phyloP scores from a whole-genome alignment of 2,888 invertebrate genomes.

The Dryobotodes eremita region DNA sequence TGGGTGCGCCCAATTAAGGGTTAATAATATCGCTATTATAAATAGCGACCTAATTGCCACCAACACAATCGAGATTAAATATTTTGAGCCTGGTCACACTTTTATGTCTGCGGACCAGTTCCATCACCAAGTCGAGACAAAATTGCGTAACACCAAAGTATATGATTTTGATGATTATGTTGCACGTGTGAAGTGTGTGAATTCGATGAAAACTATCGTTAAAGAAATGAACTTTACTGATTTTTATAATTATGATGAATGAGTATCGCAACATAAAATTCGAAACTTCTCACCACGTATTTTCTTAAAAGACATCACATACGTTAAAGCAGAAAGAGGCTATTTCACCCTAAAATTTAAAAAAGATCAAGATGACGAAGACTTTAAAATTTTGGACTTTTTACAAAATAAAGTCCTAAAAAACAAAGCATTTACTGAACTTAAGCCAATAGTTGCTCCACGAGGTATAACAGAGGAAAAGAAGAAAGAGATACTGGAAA shows the following conservation, averaged over 20 bases:
- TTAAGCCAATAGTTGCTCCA: constrained; percentile 3
- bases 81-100: constrained; percentile 56
- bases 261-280: constrained; percentile 26
- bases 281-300: constrained; percentile 19
- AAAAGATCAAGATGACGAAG: constrained; percentile 12
- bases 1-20: too few species aligned
- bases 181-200: constrained; percentile 19
- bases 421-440: constrained; percentile 7
- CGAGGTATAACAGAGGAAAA: constrained; percentile 17
- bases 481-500: constrained; percentile 25
- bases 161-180: constrained; percentile 34
- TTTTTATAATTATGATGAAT: constrained; percentile 38
- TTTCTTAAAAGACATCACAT: constrained; percentile 17
- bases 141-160: constrained; percentile 25
- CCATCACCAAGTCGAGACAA: constrained; percentile 61
- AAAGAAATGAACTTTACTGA: constrained; percentile 26
- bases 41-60: constrained; percentile 29
- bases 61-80: constrained; percentile 37
- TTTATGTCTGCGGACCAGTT: constrained; percentile 45
- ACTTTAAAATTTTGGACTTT: constrained; percentile 1
- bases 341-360: constrained; percentile 13
- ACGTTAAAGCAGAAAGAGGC: constrained; percentile 26
- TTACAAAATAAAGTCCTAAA: constrained; percentile 12
- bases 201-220: constrained; percentile 26
- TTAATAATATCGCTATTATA: too few species aligned